A percentile compares a stretch with the other conserved stretches of the same genome.
phyloP scores from a whole-genome alignment of 92 coral and sea anemone genomes.

The Hydrozoanthus gracilis region DNA sequence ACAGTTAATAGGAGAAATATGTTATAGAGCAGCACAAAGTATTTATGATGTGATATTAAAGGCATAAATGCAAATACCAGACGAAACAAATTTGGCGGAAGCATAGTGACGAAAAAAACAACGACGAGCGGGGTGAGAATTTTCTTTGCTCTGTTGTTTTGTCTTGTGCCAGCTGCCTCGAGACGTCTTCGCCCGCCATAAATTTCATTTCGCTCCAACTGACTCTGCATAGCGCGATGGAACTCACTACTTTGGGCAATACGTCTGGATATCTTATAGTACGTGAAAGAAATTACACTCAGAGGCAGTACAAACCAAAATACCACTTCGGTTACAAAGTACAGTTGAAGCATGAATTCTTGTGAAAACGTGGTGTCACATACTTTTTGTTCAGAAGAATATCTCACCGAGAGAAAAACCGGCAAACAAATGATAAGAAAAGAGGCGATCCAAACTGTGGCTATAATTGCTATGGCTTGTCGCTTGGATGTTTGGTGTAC shows the following conservation, averaged over 20 bases:
- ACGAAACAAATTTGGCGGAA: conserved; percentile 28
- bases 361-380: neutral
- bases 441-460: conserved; percentile 4
- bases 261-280: conserved; percentile 38
- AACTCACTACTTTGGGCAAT: conserved; percentile 37
- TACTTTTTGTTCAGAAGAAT: neutral
- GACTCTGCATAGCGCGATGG: conserved; percentile 12
- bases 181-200: neutral
- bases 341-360: neutral
- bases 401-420: neutral
- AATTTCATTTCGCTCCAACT: neutral
- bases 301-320: conserved; percentile 44
- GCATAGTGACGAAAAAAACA: conserved; percentile 6
- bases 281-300: conserved; percentile 37
- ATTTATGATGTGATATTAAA: neutral
- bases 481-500: conserved; percentile 18
- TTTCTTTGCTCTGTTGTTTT: conserved; percentile 31
- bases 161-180: conserved; percentile 4
- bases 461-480: neutral
- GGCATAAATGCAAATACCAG: conserved; percentile 4
- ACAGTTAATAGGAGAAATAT: conserved; percentile 19
- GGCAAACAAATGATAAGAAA: conserved; percentile 35
- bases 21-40: conserved; percentile 3
- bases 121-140: conserved; percentile 36
- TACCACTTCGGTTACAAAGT: conserved; percentile 22